A percentile compares a stretch with the other conserved stretches of the same genome.
Conservation (phyloP, 2,888 invertebrate genomes). For the Eustalomyia histrio region DNA sequence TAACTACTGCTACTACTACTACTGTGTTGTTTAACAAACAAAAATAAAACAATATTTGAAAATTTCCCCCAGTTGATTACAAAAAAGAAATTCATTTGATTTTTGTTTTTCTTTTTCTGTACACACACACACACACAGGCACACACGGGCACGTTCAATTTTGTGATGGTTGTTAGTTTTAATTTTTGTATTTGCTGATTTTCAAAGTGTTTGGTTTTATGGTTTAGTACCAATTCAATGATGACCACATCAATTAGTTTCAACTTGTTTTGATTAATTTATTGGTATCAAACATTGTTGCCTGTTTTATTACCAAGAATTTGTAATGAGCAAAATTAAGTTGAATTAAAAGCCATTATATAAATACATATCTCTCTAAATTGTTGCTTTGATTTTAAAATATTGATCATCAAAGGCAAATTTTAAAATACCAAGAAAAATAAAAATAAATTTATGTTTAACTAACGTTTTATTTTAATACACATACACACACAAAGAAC, state of each 20-base stretch:
- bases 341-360: too few relatives aligned
- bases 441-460: too few relatives aligned
- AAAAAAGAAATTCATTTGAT: constrained; percentile 2
- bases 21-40: neutral
- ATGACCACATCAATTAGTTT: constrained; percentile 62
- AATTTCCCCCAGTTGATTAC: neutral
- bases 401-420: too few relatives aligned
- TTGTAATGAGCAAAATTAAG: too few relatives aligned
- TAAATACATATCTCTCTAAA: too few relatives aligned
- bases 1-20: neutral
- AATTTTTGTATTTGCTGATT: neutral
- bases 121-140: neutral
- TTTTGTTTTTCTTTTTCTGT: neutral
- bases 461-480: too few relatives aligned
- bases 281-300: neutral
- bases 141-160: neutral
- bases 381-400: too few relatives aligned
- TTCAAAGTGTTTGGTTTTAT: constrained; percentile 34
- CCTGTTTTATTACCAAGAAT: too few relatives aligned
- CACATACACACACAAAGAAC: too few relatives aligned
- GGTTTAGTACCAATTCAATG: constrained; percentile 46
- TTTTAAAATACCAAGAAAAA: too few relatives aligned
- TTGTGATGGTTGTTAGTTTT: constrained; percentile 17
- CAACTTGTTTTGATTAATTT: constrained; percentile 45
- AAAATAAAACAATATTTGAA: constrained; percentile 5